Percentiles rank a stretch among this genome's conserved stretches.
Conservation (phyloP, 2,888 invertebrate genomes). For the Emmelina monodactyla region DNA sequence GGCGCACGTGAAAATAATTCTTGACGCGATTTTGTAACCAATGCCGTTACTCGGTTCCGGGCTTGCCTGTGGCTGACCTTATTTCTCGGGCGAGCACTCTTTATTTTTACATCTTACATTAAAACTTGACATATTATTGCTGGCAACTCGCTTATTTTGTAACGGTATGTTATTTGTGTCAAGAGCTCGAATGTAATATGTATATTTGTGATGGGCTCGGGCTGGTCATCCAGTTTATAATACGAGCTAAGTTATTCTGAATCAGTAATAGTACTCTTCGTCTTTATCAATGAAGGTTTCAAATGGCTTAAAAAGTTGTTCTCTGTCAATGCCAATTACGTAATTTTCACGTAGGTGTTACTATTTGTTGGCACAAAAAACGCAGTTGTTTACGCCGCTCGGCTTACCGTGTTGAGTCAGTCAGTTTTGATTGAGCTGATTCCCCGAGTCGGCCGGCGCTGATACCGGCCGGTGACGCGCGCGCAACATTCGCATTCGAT, state of each 20-base stretch:
- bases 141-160: conserved; percentile 20
- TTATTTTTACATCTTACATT: conserved; percentile 50
- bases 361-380: conserved; percentile 4
- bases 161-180: conserved; percentile 21
- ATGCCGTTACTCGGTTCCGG: conserved; percentile 63
- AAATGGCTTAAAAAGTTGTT: no score
- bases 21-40: conserved; percentile 64
- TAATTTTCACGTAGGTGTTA: conserved; percentile 2
- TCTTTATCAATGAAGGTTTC: no score
- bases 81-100: conserved; percentile 51
- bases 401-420: conserved; percentile 31
- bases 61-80: conserved; percentile 56
- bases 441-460: conserved; percentile 24
- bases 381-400: conserved; percentile 26
- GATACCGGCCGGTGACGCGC: conserved; percentile 4
- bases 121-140: conserved; percentile 25
- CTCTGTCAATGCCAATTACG: no score
- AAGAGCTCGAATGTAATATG: conserved; percentile 8
- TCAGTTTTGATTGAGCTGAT: conserved; percentile 28
- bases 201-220: no score
- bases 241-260: no score
- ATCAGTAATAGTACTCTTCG: no score
- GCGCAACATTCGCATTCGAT: no score
- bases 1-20: conserved; percentile 64
- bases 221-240: no score